Conservation (phyloP, 2,888 invertebrate species). For the Orthonevra nobilis region DNA sequence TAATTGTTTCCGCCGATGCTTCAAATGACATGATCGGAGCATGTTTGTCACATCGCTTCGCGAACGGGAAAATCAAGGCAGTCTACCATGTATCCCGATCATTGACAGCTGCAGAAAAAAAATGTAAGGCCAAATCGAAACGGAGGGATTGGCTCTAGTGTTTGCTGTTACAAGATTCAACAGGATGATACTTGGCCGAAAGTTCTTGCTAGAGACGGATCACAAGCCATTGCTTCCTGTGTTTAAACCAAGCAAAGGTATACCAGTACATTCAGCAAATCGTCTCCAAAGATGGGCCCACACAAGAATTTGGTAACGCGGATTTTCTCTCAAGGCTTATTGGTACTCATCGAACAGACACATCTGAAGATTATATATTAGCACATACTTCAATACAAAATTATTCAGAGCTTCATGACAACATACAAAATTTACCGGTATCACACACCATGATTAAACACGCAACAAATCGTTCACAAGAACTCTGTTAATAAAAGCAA, state of each 20-base stretch:
- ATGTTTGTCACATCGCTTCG: constrained; percentile 4
- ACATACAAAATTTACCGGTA: constrained; percentile 16
- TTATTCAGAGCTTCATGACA: constrained; percentile 19
- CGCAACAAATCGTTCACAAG: constrained; percentile 5
- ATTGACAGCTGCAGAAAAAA: constrained; percentile 72
- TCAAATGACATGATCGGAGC: constrained; percentile 5
- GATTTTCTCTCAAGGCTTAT: constrained; percentile 55
- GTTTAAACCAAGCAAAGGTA: constrained; percentile 31
- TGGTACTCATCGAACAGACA: constrained; percentile 2
- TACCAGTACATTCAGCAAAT: constrained; percentile 30
- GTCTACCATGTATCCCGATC: constrained; percentile 12
- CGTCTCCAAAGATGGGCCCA: constrained; percentile 30
- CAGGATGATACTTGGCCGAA: constrained; percentile 28
- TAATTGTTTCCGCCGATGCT: constrained; percentile 18
- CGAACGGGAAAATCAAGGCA: constrained; percentile 69
- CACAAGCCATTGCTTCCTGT: constrained; percentile 46
- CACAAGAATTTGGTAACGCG: constrained; percentile 56
- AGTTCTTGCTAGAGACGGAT: constrained; percentile 38
- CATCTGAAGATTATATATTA: constrained; percentile 54
- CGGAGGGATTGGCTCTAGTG: constrained; percentile 14
- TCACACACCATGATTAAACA: constrained; percentile 31
- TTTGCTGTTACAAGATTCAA: constrained; percentile 29
- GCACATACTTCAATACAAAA: constrained; percentile 49
- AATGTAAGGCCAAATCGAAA: constrained; percentile 74
- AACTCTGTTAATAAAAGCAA: constrained; percentile 6